Conservation (phyloP, 2,888 invertebrate species). For the Sinodicranocentrus sp. region DNA sequence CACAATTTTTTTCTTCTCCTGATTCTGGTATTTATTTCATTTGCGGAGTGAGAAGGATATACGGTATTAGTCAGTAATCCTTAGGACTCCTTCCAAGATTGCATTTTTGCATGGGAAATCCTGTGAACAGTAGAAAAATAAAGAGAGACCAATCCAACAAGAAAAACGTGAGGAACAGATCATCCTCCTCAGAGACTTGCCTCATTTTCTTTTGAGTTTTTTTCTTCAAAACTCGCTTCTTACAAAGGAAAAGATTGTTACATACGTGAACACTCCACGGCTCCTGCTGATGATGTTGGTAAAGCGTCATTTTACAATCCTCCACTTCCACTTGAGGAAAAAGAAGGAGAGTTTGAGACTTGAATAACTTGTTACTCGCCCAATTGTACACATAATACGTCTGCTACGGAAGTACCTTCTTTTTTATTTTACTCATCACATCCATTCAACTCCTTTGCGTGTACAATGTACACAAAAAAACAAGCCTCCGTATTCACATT, state of each 20-base stretch:
- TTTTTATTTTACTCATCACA: conserved; percentile 45
- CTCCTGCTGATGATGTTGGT: too few relatives aligned
- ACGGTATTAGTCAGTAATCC: too few relatives aligned
- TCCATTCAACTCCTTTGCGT: conserved; percentile 8
- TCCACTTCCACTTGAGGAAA: background rate
- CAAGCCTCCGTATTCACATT: background rate
- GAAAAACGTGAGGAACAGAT: background rate
- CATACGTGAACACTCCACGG: too few relatives aligned
- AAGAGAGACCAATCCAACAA: background rate
- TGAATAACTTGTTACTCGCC: conserved; percentile 43
- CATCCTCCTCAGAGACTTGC: background rate
- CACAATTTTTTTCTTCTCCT: too few relatives aligned
- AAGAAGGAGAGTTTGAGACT: background rate
- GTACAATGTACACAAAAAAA: background rate
- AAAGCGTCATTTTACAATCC: background rate
- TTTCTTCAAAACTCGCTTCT: too few relatives aligned
- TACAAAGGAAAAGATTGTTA: too few relatives aligned
- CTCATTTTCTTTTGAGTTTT: background rate
- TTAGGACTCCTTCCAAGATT: background rate
- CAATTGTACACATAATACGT: conserved; percentile 5
- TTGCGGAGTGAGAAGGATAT: too few relatives aligned
- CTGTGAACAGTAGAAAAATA: background rate
- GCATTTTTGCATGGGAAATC: conserved; percentile 9
- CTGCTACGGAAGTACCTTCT: conserved; percentile 54
- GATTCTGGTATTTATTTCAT: too few relatives aligned